phyloP scores from a whole-genome alignment of 2,888 invertebrate species.

The Drosophila nr. fundita region DNA sequence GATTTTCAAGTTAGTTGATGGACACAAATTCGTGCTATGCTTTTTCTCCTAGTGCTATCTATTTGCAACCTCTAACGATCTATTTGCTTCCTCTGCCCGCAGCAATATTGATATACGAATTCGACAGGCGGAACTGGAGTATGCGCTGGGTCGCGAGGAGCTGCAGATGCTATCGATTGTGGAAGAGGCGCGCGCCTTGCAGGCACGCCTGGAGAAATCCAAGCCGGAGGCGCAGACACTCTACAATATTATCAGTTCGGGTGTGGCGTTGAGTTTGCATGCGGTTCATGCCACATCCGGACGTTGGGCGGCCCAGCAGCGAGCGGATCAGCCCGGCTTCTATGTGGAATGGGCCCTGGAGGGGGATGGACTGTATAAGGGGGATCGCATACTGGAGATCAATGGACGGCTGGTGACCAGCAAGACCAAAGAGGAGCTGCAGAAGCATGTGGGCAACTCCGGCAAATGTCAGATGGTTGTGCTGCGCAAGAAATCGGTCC shows the following conservation, averaged over 20 bases:
- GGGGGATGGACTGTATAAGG: conserved; percentile 90
- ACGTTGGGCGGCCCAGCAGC: conserved; percentile 90
- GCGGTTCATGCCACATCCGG: conserved; percentile 90
- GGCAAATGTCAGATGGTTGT: conserved; percentile 85
- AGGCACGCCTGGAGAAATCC: conserved; percentile 91
- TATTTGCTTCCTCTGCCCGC: not conserved
- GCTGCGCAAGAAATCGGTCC: conserved; percentile 79
- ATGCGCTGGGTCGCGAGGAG: conserved; percentile 94
- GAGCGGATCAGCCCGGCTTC: conserved; percentile 88
- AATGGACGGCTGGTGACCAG: conserved; percentile 91
- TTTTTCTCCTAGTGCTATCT: not conserved
- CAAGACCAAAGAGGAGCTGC: conserved; percentile 90
- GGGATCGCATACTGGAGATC: conserved; percentile 91
- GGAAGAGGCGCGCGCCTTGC: conserved; percentile 92
- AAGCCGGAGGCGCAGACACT: conserved; percentile 86
- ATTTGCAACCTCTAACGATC: not conserved
- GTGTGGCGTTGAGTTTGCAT: conserved; percentile 86
- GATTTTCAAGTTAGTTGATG: not conserved
- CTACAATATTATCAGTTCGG: conserved; percentile 85
- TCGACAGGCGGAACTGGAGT: conserved; percentile 95
- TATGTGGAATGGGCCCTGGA: conserved; percentile 94
- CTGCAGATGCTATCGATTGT: conserved; percentile 92
- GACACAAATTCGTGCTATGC: not conserved
- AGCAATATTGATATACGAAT: conserved; percentile 96
- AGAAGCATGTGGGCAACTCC: conserved; percentile 87